A percentile compares a stretch with the other conserved stretches of the same genome.
These are phyloP conservation scores for Microplitis deprimator DNA, from an alignment of 2,888 invertebrate genomes.

Conservation along the genomic window DNA sequence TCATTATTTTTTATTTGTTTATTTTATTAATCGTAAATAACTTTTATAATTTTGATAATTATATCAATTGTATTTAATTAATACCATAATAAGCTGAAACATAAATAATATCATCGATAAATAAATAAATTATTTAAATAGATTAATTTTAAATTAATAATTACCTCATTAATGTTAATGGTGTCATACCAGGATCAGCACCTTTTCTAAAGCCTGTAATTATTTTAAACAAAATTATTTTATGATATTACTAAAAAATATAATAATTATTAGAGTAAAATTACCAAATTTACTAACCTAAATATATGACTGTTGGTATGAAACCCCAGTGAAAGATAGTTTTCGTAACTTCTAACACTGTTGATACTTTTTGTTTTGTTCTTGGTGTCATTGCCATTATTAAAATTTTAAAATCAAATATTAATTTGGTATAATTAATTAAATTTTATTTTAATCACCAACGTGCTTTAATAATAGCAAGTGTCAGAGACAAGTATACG, in stretches of 20 bases:
- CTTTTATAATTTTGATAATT: neutral
- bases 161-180: slow-evolving; percentile 73
- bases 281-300: slow-evolving; percentile 73
- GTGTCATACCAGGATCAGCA: slow-evolving; percentile 81
- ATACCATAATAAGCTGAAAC: slow-evolving; percentile 72
- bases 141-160: slow-evolving; percentile 10
- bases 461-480: neutral
- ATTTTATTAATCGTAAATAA: neutral
- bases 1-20: neutral
- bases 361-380: slow-evolving; percentile 77
- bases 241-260: slow-evolving; percentile 12
- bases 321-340: slow-evolving; percentile 81
- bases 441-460: neutral
- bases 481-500: too few species aligned
- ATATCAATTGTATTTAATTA: slow-evolving; percentile 40
- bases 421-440: neutral
- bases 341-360: slow-evolving; percentile 76
- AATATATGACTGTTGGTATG: slow-evolving; percentile 79
- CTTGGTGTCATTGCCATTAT: slow-evolving; percentile 71
- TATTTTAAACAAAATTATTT: slow-evolving; percentile 34
- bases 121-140: slow-evolving; percentile 19
- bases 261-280: neutral
- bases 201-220: slow-evolving; percentile 78
- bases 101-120: slow-evolving; percentile 46
- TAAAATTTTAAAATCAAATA: neutral